Base-by-base conservation (phyloP, 2,888 invertebrate genomes). In the Molorchus minor region DNA sequence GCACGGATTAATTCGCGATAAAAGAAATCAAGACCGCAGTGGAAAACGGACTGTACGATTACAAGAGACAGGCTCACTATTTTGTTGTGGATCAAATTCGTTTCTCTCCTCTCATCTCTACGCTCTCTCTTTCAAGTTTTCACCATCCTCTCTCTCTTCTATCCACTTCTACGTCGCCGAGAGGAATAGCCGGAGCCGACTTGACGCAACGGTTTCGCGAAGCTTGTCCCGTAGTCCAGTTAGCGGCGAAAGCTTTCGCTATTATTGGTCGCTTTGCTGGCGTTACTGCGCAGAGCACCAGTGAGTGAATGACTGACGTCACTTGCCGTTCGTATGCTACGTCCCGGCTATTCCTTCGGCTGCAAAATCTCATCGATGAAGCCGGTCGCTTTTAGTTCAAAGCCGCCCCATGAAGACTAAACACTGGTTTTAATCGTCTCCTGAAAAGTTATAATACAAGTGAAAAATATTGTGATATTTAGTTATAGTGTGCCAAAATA, bases 31-130 rank as follows among this genome's bases (percentile, higher is more conserved):
- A 77, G 74, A 76, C 76, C 77, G 76, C 77, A 76, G 77, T 78
- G 77, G 76, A 79, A 80, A 80, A 79, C 79, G 77, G 77, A 81
- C 80, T 78, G 79, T 79, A 76, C 79, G 79, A 78, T 77, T 79
- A 80, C 77, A 77, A 77, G 77, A 79, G 80, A 78, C 79, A 79
- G 78, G 79, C 79, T 80, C 79, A 80, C 81, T 80, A 81, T 81
- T 82, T 81, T 81, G 80, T 81, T 81, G 80, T 81, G 80, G 80
- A 80, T 81, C 82, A 81, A 81, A 81, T 82, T 82, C 82, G 80
- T 81, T 68, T 67, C 67, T 79, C 77, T 79, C 79, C 80, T 81
- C 79, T 80, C 81, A 79, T 79, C 79, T 80, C 79, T 80, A 77
- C 75, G 75, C 78, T 78, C 77, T 79, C 79, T 80, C 78, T 79